Conservation (phyloP, 2,113 vertebrate species). For the Cololabis saira region DNA sequence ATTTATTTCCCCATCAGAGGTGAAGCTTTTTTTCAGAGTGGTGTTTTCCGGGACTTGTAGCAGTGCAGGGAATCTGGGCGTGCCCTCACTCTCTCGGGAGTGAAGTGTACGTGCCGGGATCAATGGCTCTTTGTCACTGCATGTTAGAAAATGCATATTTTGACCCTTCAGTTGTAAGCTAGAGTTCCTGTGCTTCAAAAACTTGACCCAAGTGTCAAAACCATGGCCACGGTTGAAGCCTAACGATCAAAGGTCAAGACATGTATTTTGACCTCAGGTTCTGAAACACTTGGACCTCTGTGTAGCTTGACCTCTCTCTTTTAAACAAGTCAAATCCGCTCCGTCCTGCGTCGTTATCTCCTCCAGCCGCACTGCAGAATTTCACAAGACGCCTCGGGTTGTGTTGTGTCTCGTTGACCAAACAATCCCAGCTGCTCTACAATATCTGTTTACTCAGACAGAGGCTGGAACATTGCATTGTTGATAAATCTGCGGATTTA, state of each 20-base stretch:
- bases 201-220: constrained; percentile 36
- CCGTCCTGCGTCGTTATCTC: constrained; percentile 61
- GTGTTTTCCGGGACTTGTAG: constrained; percentile 38
- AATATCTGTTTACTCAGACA: constrained; percentile 25
- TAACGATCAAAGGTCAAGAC: constrained; percentile 38
- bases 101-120: constrained; percentile 26
- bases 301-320: constrained; percentile 51
- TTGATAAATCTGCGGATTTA: not conserved
- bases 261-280: constrained; percentile 41
- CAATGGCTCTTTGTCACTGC: constrained; percentile 58
- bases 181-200: constrained; percentile 18
- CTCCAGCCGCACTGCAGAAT: constrained; percentile 52
- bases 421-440: constrained; percentile 35
- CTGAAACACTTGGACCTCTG: constrained; percentile 48
- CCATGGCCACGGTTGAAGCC: constrained; percentile 17
- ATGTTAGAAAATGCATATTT: constrained; percentile 25
- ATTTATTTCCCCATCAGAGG: too few species aligned
- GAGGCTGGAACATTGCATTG: constrained; percentile 34
- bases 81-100: constrained; percentile 14
- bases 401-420: constrained; percentile 48
- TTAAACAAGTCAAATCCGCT: constrained; percentile 57
- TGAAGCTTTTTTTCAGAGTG: not conserved
- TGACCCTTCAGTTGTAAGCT: constrained; percentile 28
- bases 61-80: constrained; percentile 21
- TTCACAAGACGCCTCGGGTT: constrained; percentile 59